Base-by-base conservation (phyloP, 2,888 invertebrate genomes). In the Dinocampus coccinellae region DNA sequence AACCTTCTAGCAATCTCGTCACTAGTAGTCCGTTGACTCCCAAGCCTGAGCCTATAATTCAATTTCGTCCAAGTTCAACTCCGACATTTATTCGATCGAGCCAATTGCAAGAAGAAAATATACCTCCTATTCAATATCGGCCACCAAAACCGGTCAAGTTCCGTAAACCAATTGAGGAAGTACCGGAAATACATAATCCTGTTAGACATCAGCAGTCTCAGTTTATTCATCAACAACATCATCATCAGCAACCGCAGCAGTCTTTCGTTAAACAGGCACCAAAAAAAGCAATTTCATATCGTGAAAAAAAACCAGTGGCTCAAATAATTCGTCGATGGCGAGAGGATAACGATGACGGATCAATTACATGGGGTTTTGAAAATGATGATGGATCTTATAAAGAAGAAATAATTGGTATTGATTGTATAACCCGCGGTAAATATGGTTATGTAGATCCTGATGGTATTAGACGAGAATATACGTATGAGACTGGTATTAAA, bases 371-470 rank as follows among this genome's bases (percentile, higher is more conserved):
- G 95, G 95, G 95, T 62, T 95, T 93, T 82, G 95, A 95, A 87
- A 95, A 95, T 84, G 95, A 95, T 80, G 95, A 95, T 81, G 95
- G 95, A 24, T 93, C 94, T 1, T 95, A 93, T 87, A 95, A 95
- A 84, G 95, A 95, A 84, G 95, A 95, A 88, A 90, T 92, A 9
- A 93, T 95, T 78, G 95, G 95, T 57, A 89, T 91, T 11, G 94
- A 95, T 85, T 94, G 94, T 81, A 87, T 93, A 73, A 93, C 93
- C 11, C 91, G 92, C 75, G 95, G 95, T 60, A 94, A 92, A 83
- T 95, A 95, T 83, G 95, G 95, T 36, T 95, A 95, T 84, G 90
- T 95, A 9, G 95, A 95, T 86, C 95, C 95, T 0, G 95, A 95
- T 83, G 95, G 95, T 77, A 88, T 93, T 53, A 92, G 93, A 81